phyloP scores from a whole-genome alignment of 2,113 vertebrate genomes.

The Odontesthes bonariensis region DNA sequence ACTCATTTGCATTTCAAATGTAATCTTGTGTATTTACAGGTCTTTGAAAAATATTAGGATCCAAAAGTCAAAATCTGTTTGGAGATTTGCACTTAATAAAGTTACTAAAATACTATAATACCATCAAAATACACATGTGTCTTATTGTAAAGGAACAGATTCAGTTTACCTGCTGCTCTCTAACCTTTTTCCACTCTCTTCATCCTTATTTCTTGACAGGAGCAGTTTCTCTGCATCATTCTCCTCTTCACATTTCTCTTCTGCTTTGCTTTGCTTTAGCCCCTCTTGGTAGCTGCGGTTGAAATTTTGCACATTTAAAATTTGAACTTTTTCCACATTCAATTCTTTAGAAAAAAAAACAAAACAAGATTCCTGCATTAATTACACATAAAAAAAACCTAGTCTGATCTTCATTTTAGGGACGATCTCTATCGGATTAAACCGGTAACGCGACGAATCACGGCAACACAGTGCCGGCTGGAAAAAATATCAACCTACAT shows the following conservation, averaged over 20 bases:
- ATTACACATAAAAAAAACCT: no score
- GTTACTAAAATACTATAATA: neutral
- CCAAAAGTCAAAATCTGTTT: no score
- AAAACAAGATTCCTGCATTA: neutral
- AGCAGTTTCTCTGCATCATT: conserved; percentile 62
- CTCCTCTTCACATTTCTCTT: conserved; percentile 73
- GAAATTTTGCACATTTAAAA: conserved; percentile 15
- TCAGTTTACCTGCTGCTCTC: conserved; percentile 74
- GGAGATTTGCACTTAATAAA: no score
- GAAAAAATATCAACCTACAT: no score
- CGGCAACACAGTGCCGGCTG: no score
- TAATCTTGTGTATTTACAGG: no score
- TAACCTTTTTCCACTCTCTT: conserved; percentile 72
- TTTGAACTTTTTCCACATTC: neutral
- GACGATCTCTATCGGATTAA: no score
- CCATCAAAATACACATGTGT: neutral
- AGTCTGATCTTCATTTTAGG: no score
- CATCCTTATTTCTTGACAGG: conserved; percentile 68
- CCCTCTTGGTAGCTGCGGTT: conserved; percentile 78
- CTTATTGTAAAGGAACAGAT: neutral
- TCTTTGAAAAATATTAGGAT: no score
- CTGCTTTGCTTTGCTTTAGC: conserved; percentile 75
- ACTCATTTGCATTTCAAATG: no score
- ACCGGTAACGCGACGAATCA: no score
- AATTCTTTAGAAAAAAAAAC: neutral